Percentiles rank a stretch among this genome's conserved stretches.
These are phyloP conservation scores for Macrophya alboannulata DNA, from an alignment of 2,888 invertebrate genomes.

Conservation along the genomic window DNA sequence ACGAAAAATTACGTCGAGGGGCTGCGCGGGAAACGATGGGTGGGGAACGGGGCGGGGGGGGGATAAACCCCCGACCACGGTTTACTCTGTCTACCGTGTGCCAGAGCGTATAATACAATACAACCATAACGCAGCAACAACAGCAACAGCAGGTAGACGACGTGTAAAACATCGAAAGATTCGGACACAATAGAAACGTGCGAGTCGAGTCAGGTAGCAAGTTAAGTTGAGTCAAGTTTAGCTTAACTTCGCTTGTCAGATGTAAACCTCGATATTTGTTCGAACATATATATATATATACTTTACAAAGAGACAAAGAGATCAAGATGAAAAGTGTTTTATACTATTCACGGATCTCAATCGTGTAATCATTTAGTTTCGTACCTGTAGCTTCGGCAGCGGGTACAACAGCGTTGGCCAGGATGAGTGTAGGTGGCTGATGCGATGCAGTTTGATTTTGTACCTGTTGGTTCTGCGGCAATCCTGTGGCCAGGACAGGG, in stretches of 20 bases:
- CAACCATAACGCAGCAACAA: slow-evolving; percentile 10
- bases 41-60: not conserved
- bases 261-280: not conserved
- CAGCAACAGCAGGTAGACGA: slow-evolving; percentile 6
- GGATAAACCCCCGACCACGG: slow-evolving; percentile 20
- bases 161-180: slow-evolving; percentile 10
- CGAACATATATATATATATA: not conserved
- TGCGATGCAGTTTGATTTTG: slow-evolving; percentile 47
- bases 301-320: not conserved
- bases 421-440: slow-evolving; percentile 39
- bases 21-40: not conserved
- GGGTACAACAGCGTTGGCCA: slow-evolving; percentile 56
- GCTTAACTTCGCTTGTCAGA: not conserved
- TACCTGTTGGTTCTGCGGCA: slow-evolving; percentile 52
- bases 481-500: slow-evolving; percentile 32
- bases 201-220: not conserved
- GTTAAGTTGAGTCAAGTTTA: not conserved
- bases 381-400: slow-evolving; percentile 72
- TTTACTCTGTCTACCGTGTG: slow-evolving; percentile 36
- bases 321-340: not conserved
- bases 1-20: not conserved
- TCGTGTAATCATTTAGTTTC: slow-evolving; percentile 15
- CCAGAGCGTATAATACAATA: slow-evolving; percentile 15
- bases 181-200: not conserved
- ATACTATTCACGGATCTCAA: not conserved